A percentile compares a stretch with the other conserved stretches of the same genome.
Evolutionary conservation across 2,113 vertebrate genomes (phyloP).

Genomic region (Aramus guarauna): DNA sequence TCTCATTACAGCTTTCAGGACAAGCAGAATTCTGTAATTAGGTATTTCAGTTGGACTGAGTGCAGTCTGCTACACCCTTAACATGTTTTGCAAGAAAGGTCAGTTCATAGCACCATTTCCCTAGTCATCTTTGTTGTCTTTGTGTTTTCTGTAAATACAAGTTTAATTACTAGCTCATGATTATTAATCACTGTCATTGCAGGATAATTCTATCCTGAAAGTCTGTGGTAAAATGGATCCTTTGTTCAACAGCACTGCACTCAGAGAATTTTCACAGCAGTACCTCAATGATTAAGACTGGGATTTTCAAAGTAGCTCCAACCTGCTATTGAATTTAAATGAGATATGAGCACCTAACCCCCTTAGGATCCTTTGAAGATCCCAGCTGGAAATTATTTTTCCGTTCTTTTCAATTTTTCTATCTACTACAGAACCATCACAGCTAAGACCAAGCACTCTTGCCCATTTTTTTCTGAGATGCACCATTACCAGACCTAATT

Average conservation of each 20-base stretch:
- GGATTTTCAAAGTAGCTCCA: neutral
- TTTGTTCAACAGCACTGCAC: neutral
- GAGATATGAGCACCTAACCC: neutral
- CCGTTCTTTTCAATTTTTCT: neutral
- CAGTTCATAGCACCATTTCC: neutral
- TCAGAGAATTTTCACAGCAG: neutral
- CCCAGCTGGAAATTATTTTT: neutral
- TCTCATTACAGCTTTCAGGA: neutral
- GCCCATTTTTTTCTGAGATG: neutral
- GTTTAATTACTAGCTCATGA: neutral
- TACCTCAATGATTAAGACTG: neutral
- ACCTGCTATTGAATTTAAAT: neutral
- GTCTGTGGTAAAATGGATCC: neutral
- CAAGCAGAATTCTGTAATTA: neutral
- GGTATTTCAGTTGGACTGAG: neutral
- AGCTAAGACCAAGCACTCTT: neutral
- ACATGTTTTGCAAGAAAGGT: neutral
- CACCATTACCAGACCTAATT: neutral
- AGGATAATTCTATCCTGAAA: neutral
- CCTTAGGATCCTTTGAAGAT: neutral
- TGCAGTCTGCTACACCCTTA: neutral
- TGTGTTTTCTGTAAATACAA: slow-evolving; percentile 37
- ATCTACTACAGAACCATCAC: neutral
- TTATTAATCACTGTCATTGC: slow-evolving; percentile 14
- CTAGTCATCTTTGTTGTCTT: neutral